These are phyloP conservation scores for Hyla sarda DNA, from an alignment of 2,113 vertebrate genomes.

Conservation along the genomic window DNA sequence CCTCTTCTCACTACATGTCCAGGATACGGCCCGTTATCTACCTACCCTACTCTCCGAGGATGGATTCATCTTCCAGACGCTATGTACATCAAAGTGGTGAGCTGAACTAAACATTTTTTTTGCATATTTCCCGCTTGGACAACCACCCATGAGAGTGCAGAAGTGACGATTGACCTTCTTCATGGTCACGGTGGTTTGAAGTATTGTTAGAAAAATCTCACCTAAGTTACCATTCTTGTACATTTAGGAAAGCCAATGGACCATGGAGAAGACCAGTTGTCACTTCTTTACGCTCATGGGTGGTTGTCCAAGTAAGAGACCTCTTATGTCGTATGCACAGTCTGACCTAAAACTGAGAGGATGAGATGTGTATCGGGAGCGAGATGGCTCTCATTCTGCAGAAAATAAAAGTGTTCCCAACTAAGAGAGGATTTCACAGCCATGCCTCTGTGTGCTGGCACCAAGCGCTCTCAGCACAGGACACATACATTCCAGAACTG, in stretches of 20 bases:
- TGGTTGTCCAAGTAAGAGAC: no score
- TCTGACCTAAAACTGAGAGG: neutral
- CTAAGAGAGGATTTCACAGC: constrained; percentile 37
- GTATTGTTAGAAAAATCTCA: neutral
- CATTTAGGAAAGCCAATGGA: neutral
- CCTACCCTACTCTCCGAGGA: no score
- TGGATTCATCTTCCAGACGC: no score
- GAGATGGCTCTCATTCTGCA: constrained; percentile 24
- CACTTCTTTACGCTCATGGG: no score
- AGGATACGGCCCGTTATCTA: no score
- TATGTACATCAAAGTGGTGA: no score
- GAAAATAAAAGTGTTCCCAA: constrained; percentile 8
- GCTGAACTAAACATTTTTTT: no score
- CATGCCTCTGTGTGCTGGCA: constrained; percentile 47
- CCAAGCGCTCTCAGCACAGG: constrained; percentile 11
- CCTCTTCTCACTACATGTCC: no score
- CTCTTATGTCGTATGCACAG: no score
- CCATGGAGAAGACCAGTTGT: no score
- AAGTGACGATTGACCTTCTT: neutral
- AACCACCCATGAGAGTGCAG: neutral
- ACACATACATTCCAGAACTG: constrained; percentile 33
- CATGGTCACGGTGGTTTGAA: neutral
- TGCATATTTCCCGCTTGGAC: no score
- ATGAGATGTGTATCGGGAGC: constrained; percentile 13
- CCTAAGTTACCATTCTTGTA: neutral